These are phyloP conservation scores for Cerastis rubricosa DNA, from an alignment of 2,888 invertebrate species.

Conservation along the genomic window DNA sequence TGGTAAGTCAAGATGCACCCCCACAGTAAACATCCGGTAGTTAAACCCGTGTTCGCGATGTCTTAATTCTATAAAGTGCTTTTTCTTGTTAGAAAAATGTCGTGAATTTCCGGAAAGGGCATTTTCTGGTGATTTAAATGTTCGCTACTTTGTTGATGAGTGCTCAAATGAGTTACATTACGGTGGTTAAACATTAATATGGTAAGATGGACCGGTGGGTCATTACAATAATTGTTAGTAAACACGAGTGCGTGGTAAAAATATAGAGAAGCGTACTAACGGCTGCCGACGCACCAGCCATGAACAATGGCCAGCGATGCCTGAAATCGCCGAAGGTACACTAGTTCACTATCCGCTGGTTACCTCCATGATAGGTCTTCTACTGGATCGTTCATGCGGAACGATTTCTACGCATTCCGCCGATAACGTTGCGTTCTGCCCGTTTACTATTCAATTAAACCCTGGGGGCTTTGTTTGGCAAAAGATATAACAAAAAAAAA, in stretches of 20 bases:
- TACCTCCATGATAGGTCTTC: slow-evolving; percentile 81
- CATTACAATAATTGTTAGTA: slow-evolving; percentile 75
- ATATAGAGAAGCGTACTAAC: slow-evolving; percentile 66
- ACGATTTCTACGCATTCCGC: slow-evolving; percentile 84
- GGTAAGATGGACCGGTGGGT: slow-evolving; percentile 59
- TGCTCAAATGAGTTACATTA: slow-evolving; percentile 28
- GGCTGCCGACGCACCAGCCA: slow-evolving; percentile 80
- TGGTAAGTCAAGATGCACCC: slow-evolving; percentile 59
- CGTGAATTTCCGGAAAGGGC: slow-evolving; percentile 59
- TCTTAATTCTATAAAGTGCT: slow-evolving; percentile 79
- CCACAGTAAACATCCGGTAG: slow-evolving; percentile 81
- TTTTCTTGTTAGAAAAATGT: slow-evolving; percentile 78
- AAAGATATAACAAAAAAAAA: slow-evolving; percentile 41
- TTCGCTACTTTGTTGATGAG: slow-evolving; percentile 50
- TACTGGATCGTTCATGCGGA: slow-evolving; percentile 78
- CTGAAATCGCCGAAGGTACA: slow-evolving; percentile 82
- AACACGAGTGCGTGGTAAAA: slow-evolving; percentile 62
- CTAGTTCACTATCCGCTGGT: slow-evolving; percentile 74
- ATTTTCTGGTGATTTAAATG: slow-evolving; percentile 54
- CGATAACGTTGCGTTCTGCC: slow-evolving; percentile 66
- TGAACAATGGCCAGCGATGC: slow-evolving; percentile 81
- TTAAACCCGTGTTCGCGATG: slow-evolving; percentile 69
- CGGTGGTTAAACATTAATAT: slow-evolving; percentile 58
- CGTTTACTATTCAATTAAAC: slow-evolving; percentile 62
- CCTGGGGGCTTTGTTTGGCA: slow-evolving; percentile 53